Conservation (phyloP, 2,113 vertebrate species). For the Pungitius pungitius region DNA sequence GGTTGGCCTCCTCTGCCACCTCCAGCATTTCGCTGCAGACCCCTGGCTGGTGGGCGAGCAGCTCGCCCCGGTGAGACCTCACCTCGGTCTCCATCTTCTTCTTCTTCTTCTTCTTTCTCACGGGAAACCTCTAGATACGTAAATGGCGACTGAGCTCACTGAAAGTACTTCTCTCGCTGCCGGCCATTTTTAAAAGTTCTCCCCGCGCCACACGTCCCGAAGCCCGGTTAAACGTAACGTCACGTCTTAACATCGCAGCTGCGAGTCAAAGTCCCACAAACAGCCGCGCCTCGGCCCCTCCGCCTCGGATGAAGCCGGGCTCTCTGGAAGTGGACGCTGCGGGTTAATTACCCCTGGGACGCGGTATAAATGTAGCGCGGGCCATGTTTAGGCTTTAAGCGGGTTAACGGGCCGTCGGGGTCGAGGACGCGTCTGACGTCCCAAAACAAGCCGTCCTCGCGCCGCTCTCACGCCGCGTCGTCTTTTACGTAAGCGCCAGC, state of each 20-base stretch:
- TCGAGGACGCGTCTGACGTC: too few species aligned
- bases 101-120: not conserved
- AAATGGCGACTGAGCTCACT: not conserved
- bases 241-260: not conserved
- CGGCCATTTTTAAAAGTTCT: not conserved
- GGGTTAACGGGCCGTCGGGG: too few species aligned
- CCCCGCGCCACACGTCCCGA: not conserved
- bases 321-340: too few species aligned
- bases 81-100: slow-evolving; percentile 73
- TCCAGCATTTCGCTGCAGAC: slow-evolving; percentile 71
- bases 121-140: not conserved
- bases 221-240: not conserved
- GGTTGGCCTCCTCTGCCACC: slow-evolving; percentile 85
- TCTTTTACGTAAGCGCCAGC: too few species aligned
- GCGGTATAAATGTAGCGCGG: too few species aligned
- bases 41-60: slow-evolving; percentile 74
- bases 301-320: too few species aligned
- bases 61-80: slow-evolving; percentile 57
- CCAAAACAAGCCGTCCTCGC: too few species aligned
- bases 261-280: not conserved
- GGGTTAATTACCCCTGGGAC: too few species aligned
- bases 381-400: too few species aligned
- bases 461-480: too few species aligned
- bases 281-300: not conserved
- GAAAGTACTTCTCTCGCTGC: not conserved